Percentiles rank a stretch among this genome's conserved stretches.
Evolutionary conservation across 1,140 invertebrate genomes (phyloP).

Genomic region (Metaphire vulgaris): DNA sequence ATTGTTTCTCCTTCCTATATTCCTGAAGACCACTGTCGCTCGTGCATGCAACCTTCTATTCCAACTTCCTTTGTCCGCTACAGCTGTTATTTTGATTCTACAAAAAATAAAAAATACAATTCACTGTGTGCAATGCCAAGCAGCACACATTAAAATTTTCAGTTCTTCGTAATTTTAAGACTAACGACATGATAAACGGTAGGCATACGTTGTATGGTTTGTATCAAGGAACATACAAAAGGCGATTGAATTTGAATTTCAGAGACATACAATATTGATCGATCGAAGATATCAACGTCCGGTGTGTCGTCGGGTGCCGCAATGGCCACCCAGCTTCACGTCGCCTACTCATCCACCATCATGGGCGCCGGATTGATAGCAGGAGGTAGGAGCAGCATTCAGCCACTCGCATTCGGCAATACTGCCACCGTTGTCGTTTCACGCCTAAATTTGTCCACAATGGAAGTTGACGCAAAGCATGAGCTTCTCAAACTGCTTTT

Average conservation of each 20-base stretch:
- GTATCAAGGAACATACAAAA: neutral
- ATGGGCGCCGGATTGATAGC: slow-evolving; percentile 50
- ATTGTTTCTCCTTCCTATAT: neutral
- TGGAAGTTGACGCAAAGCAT: neutral
- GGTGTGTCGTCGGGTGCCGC: slow-evolving; percentile 51
- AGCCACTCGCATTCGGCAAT: neutral
- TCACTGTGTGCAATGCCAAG: no score
- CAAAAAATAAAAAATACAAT: no score
- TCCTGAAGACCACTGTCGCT: neutral
- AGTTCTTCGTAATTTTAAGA: no score
- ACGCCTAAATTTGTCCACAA: no score
- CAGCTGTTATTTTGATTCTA: no score
- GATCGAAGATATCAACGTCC: slow-evolving; percentile 43
- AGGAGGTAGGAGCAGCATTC: slow-evolving; percentile 40
- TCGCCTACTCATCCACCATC: slow-evolving; percentile 44
- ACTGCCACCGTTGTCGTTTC: neutral
- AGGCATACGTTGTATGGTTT: no score
- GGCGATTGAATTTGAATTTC: neutral
- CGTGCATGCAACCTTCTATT: neutral
- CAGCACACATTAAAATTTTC: no score
- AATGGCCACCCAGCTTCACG: slow-evolving; percentile 52
- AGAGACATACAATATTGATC: slow-evolving; percentile 39
- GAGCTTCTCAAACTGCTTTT: neutral
- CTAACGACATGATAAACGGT: neutral
- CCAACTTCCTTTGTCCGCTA: no score